Base-by-base conservation (phyloP, 2,888 invertebrate genomes). In the Plebejus melissa region DNA sequence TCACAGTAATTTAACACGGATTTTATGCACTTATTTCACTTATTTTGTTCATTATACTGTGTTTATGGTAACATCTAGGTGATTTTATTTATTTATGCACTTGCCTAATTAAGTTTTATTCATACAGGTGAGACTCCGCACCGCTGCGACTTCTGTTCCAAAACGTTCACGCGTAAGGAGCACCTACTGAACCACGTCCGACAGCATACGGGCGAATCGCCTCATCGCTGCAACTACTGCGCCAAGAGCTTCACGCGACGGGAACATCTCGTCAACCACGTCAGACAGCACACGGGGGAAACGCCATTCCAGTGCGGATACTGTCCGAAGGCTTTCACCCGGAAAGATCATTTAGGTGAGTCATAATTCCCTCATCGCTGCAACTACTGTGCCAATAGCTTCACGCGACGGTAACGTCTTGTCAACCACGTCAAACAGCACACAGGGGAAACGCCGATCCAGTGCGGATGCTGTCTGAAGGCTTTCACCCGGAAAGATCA, bases 181-280 rank as follows among this genome's bases (percentile, higher is more conserved):
- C 96, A 96, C 86, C 90, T 96, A 75, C 86, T 96, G 82, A 96
- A 96, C 86, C 96, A 96, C 88, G 97, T 97, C 75, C 94, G 96
- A 22, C 96, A 96, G 84, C 96, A 96, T 88, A 96, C 96, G 83
- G 97, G 95, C 82, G 97, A 97, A 92, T 97, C 97, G 77, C 97
- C 97, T 78, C 97, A 97, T 89, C 95, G 97, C 82, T 97, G 97
- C 91, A 96, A 96, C 89, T 97, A 96, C 93, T 97, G 97, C 90
- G 95, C 96, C 82, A 97, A 97, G 91, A 96, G 97, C 78, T 97
- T 97, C 93, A 97, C 97, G 77, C 95, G 97, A 80, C 96, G 97
- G 86, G 97, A 97, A 87, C 97, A 97, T 88, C 95, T 97, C 83
- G 96, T 97, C 82, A 97, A 97, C 89, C 97, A 97, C 90, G 96